Base-by-base conservation (phyloP, 2,797 vertebrate species). In the Rhabdophis nuchalis region DNA sequence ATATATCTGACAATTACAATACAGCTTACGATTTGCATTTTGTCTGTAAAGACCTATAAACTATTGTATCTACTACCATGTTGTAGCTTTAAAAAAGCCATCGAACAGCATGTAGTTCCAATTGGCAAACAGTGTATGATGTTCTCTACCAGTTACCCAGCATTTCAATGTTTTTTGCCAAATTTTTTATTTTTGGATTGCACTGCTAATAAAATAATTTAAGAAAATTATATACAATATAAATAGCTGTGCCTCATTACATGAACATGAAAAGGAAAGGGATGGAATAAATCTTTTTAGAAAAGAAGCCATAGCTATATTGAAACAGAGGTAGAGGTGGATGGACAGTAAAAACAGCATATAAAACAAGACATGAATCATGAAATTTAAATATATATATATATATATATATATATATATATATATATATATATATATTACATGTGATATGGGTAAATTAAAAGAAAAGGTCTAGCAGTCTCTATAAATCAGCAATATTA, bases 91-190 rank as follows among this genome's bases (percentile, higher is more conserved):
- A 88, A 50, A 41, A 53, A 52, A 4, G 23, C 41, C 12, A 27
- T 52, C n/a, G 29, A 50, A 56, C 58, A 86, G 53, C 27, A 41
- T 14, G 18, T 3, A 11, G 4, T 89, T 68, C 32, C 2, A 9
- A 56, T 68, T 90, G 60, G 36, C 92, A 89, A 90, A 72, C 88
- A 91, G 91, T 93, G 56, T 93, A 36, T 91, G 90, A 91, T 94
- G 86, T 93, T 93, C 94, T 86, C 20, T 91, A 46, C 54, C 57
- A 90, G 87, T 94, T 89, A 91, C 91, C 87, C 94, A 92, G 93
- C 93, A 96, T 93, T 93, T 93, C 89, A n/a, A 93, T 54, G 93
- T 86, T 92, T 61, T 89, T 77, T 92, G 94, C 94, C 93, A 95
- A 95, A 3, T 60, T 2, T 0, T 92, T 88, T 91, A 58, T 89